These are phyloP conservation scores for Amazona vittata DNA, from an alignment of 2,113 vertebrate species.

Conservation along the genomic window DNA sequence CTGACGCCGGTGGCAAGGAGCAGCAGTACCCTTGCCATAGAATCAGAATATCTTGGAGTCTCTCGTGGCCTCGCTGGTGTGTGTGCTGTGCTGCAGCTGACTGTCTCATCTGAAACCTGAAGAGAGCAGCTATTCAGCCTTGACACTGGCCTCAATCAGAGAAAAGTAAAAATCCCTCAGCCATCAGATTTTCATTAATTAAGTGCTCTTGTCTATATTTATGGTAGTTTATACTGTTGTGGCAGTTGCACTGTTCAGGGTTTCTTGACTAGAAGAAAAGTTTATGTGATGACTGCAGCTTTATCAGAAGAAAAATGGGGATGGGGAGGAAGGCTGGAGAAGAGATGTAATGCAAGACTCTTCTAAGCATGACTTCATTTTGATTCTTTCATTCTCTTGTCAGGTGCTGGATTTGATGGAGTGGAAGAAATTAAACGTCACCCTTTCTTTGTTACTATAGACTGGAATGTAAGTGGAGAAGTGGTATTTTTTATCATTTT, in stretches of 20 bases:
- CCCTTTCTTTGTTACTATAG: slow-evolving; percentile 89
- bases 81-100: rapidly evolving
- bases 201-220: neutral
- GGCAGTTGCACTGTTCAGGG: neutral
- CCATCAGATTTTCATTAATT: neutral
- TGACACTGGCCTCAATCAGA: neutral
- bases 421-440: slow-evolving; percentile 96
- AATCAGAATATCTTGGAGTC: neutral
- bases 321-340: neutral
- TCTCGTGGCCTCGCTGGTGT: neutral
- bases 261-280: neutral
- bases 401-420: slow-evolving; percentile 93
- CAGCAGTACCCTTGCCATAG: neutral
- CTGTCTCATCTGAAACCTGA: neutral
- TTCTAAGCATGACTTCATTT: neutral
- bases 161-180: neutral
- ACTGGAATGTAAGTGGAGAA: slow-evolving; percentile 89
- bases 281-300: neutral
- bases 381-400: neutral
- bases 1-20: neutral
- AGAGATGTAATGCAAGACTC: neutral
- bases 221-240: neutral
- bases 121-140: neutral
- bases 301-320: neutral
- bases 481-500: rapidly evolving